phyloP scores from a whole-genome alignment of 2,113 vertebrate genomes.

The human (Homo sapiens) region DNA sequence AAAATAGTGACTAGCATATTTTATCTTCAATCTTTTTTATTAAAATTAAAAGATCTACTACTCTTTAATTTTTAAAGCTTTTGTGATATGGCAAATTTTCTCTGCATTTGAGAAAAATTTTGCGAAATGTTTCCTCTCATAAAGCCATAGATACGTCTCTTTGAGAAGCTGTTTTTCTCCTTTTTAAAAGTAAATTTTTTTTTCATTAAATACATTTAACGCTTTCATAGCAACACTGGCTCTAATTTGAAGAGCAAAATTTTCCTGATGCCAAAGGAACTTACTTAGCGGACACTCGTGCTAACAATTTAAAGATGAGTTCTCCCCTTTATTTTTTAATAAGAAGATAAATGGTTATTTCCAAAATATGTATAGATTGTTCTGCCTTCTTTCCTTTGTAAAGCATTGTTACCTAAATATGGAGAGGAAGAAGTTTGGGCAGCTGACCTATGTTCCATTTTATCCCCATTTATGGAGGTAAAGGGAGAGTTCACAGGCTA shows the following conservation, averaged over 20 bases:
- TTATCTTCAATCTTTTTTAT: neutral
- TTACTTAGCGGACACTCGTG: neutral
- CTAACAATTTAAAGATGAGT: neutral
- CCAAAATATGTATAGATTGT: neutral
- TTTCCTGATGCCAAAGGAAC: neutral
- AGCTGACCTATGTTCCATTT: neutral
- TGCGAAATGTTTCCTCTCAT: neutral
- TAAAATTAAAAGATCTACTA: neutral
- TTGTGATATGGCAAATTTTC: neutral
- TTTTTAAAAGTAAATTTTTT: conserved; percentile 34
- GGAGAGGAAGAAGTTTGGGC: neutral
- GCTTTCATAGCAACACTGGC: neutral
- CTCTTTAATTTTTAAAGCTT: neutral
- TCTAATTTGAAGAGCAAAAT: neutral
- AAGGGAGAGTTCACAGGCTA: neutral
- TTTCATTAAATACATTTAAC: neutral
- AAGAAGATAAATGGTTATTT: neutral
- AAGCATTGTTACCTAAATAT: neutral
- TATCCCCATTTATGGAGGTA: neutral
- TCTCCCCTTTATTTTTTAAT: neutral
- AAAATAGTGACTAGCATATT: neutral
- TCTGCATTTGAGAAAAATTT: neutral
- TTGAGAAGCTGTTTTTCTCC: neutral
- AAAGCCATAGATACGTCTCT: neutral
- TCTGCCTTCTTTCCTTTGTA: neutral